Evolutionary conservation across 1,140 invertebrate genomes (phyloP), one percentile per base, ranked within the genome.

Genomic region (Micrasema longulum): DNA sequence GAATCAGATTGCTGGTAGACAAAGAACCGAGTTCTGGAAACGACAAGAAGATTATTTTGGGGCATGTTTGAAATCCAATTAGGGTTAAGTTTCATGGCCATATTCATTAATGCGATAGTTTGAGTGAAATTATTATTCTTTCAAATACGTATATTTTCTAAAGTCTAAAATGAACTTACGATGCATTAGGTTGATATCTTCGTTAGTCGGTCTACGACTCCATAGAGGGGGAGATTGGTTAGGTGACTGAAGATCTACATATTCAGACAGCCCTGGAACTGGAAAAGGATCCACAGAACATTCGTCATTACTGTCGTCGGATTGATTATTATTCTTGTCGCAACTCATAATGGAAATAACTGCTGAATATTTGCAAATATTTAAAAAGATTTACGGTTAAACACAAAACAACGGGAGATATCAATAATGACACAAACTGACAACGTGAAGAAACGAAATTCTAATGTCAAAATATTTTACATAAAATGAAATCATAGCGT

Each of bases 241-340:
- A 1, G 76, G 80, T 78, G 78, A 85, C 78, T 79, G 88, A 66
- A 83, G 76, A 31, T 87, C 86, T 26, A 89, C 86, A 84, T 91
- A 93, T 70, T 93, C 90, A 9, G 89, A 89, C 36, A 94, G 89
- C 64, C 92, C 92, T 72, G 92, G 91, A 83, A 93, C 92, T 92
- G 80, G 70, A 77, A 86, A 84, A 74, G 74, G 63, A 41, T 64
- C 68, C 43, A 70, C 26, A 4, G 68, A 64, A 50, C 70, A 76
- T 74, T 62, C 57, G 45, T 60, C 63, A 35, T 67, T 60, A 64
- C 64, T 67, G 6, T 72, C 63, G 16, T 72, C 65, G 6, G 62
- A 52, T 20, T 69, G 57, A 43, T 53, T 64, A 18, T 52, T 70
- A 52, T 63, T 70, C 53, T 70, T 64, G 26, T 70, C 68, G 16